Evolutionary conservation across 1,140 invertebrate genomes (phyloP).

Genomic region (Anadara kagoshimensis): DNA sequence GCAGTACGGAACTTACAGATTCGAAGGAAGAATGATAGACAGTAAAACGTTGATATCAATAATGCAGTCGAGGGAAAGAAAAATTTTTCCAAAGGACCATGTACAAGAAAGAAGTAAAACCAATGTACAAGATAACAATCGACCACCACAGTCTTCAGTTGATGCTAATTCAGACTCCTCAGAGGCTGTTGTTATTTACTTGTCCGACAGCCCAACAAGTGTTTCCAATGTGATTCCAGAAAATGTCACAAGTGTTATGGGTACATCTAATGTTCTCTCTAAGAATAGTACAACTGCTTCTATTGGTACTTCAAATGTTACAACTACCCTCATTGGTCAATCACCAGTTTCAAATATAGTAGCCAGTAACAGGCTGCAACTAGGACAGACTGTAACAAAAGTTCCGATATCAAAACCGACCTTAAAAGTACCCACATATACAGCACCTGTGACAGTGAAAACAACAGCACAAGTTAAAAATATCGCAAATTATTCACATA

Average conservation of each 20-base stretch:
- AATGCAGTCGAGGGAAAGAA: conserved; percentile 1
- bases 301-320: not conserved
- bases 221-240: not conserved
- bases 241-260: not conserved
- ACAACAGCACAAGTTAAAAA: too few relatives aligned
- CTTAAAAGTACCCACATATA: too few relatives aligned
- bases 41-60: conserved; percentile 9
- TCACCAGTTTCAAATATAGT: not conserved
- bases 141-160: too few relatives aligned
- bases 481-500: too few relatives aligned
- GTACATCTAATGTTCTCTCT: not conserved
- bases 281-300: not conserved
- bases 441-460: too few relatives aligned
- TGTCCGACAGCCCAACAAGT: not conserved
- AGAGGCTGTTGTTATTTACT: too few relatives aligned
- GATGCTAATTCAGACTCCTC: too few relatives aligned
- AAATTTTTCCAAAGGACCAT: not conserved
- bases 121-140: not conserved
- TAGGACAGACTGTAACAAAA: not conserved
- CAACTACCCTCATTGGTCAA: not conserved
- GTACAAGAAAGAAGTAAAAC: not conserved
- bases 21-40: conserved; percentile 29
- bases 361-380: not conserved
- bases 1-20: conserved; percentile 11
- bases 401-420: not conserved